phyloP scores from a whole-genome alignment of 2,113 vertebrate genomes.

The Reinhardtius hippoglossoides region DNA sequence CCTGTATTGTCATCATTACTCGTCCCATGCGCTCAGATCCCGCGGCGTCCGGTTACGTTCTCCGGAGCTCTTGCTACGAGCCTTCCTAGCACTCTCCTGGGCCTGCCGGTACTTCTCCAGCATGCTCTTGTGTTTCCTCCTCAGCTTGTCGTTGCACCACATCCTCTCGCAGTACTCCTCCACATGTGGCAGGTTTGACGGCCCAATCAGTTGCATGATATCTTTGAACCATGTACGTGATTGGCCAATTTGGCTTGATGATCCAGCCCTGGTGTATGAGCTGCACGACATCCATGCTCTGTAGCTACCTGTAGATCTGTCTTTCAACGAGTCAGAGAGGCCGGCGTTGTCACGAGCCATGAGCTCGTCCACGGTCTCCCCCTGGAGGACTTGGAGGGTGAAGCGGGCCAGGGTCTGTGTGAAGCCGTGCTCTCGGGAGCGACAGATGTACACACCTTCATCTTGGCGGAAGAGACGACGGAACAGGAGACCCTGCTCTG shows the following conservation, averaged over 20 bases:
- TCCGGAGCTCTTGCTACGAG: conserved; percentile 79
- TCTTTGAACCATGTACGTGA: conserved; percentile 92
- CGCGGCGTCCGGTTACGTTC: conserved; percentile 90
- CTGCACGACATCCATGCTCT: conserved; percentile 73
- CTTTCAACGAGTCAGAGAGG: conserved; percentile 58
- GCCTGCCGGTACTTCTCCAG: conserved; percentile 86
- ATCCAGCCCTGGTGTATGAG: conserved; percentile 41
- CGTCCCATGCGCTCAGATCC: conserved; percentile 73
- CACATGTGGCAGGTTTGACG: conserved; percentile 84
- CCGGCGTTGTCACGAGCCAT: conserved; percentile 59
- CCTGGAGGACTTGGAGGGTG: conserved; percentile 85
- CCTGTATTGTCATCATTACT: conserved; percentile 22
- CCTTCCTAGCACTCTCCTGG: conserved; percentile 86
- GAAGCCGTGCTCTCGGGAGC: conserved; percentile 90
- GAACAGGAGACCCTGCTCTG: conserved; percentile 90
- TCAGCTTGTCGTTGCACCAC: conserved; percentile 88
- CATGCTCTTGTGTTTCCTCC: conserved; percentile 85
- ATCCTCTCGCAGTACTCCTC: conserved; percentile 93
- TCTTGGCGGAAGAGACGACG: conserved; percentile 87
- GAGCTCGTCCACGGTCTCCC: conserved; percentile 84
- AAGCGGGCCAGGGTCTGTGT: conserved; percentile 86
- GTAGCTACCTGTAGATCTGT: conserved; percentile 60
- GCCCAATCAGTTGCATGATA: conserved; percentile 91
- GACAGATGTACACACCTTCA: conserved; percentile 87
- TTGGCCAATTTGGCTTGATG: conserved; percentile 69